phyloP scores from a whole-genome alignment of 2,888 invertebrate genomes.

The Yponomeuta plumbellus region DNA sequence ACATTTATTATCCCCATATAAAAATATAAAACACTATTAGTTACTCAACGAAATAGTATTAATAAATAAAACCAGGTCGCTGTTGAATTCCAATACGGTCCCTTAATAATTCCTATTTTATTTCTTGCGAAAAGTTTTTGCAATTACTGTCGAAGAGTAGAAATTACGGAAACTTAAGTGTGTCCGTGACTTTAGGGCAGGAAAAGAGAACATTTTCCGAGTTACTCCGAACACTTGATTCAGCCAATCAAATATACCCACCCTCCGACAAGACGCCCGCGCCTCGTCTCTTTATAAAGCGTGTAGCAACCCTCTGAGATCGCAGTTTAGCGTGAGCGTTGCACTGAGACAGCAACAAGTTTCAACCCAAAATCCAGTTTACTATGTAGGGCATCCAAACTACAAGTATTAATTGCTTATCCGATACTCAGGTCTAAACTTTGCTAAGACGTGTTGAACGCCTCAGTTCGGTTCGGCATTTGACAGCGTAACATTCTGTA shows the following conservation, averaged over 20 bases:
- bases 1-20: too few species aligned
- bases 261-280: conserved; percentile 66
- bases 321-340: conserved; percentile 47
- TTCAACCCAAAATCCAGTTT: conserved; percentile 1
- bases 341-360: conserved; percentile 35
- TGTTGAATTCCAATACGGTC: too few species aligned
- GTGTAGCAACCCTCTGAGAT: conserved; percentile 38
- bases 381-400: conserved; percentile 1
- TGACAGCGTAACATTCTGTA: not conserved
- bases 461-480: not conserved
- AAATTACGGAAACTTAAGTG: conserved; percentile 32
- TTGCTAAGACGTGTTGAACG: not conserved
- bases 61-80: too few species aligned
- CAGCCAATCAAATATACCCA: conserved; percentile 79
- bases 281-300: conserved; percentile 71
- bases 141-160: not conserved
- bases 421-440: conserved; percentile 11
- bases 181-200: conserved; percentile 56
- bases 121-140: not conserved
- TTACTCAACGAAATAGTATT: too few species aligned
- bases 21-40: too few species aligned
- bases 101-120: not conserved
- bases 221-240: conserved; percentile 79
- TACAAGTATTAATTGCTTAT: not conserved
- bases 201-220: conserved; percentile 70